Percentiles rank a stretch among this genome's conserved stretches.
Conservation (phyloP, 2,888 invertebrate species). For the Hydrotaea cyrtoneurina region DNA sequence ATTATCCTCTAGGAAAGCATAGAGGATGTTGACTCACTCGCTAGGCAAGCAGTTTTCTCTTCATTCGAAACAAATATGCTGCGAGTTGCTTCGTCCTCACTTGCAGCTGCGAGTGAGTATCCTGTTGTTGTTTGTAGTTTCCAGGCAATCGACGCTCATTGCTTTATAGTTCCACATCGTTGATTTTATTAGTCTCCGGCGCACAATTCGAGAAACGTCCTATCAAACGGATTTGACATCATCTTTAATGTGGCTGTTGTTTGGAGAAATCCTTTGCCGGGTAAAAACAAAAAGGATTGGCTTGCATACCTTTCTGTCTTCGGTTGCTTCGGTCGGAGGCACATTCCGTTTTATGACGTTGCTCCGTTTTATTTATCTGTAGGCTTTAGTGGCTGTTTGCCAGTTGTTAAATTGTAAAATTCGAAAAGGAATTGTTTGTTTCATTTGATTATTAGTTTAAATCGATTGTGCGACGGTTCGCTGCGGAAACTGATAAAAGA, state of each 20-base stretch:
- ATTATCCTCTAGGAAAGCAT: constrained; percentile 48
- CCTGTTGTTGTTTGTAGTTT: constrained; percentile 30
- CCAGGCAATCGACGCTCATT: constrained; percentile 54
- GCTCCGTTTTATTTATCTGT: constrained; percentile 51
- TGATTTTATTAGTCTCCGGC: constrained; percentile 81
- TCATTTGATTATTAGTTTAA: constrained; percentile 76
- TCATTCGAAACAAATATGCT: background rate
- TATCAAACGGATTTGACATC: constrained; percentile 70
- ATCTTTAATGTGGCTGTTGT: constrained; percentile 70
- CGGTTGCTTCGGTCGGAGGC: no score
- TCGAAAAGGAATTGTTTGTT: constrained; percentile 79
- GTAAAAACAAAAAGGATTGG: constrained; percentile 71
- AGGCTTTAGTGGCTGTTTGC: constrained; percentile 58
- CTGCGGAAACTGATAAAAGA: constrained; percentile 4
- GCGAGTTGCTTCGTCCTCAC: no score
- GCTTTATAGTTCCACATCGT: constrained; percentile 80
- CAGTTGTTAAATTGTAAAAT: constrained; percentile 80
- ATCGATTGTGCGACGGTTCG: constrained; percentile 52
- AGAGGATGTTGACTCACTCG: constrained; percentile 61
- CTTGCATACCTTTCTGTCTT: constrained; percentile 46
- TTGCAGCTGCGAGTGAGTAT: no score
- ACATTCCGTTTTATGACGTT: constrained; percentile 19
- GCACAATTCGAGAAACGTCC: constrained; percentile 80
- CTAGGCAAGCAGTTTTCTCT: constrained; percentile 37
- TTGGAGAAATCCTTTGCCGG: constrained; percentile 23